Evolutionary conservation across 1,140 invertebrate genomes (phyloP), one percentile per base, ranked within the genome.

Genomic region (Pygmarrhopalites habei): DNA sequence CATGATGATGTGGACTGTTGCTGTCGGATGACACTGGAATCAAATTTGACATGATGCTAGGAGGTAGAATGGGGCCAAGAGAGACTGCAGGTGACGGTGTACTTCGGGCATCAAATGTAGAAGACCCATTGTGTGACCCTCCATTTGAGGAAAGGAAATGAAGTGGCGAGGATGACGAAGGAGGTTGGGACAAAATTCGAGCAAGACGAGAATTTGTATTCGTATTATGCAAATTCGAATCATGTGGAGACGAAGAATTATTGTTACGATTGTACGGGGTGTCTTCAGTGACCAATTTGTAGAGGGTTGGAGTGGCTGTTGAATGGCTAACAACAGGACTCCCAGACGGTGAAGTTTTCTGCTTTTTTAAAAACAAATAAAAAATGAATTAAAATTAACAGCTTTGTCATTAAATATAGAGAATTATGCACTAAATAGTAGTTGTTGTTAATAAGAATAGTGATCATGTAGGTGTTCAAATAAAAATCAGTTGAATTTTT

Each of bases 141-240:
- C 52, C 52, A 49, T 53, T 64, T 29, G 62, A 59, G 44, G 57
- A 43, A 10, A 46, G 30, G 17, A 25, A 14, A 29, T 44, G 47
- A 29, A 64, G 29, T 4, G 59, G 62, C 26, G 58, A 63, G 39
- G 62, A 63, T 71, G 73, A 32, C 67, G 69, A 12, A 15, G 71
- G 70, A 30, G 78, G 79, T 69, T 78, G 78, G 15, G 76, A 77
- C 28, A 80, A 65, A 30, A 80, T 79, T 55, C 77, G 73, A 7
- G 79, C 79, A 46, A 81, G 72, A 41, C 77, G 72, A 52, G 61
- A 64, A 21, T 57, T 60, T 23, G 49, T 56, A 32, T 25, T 65
- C 7, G 26, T 44, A n/a, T 12, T 41, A n/a, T 12, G 39, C 12
- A 41, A n/a, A 12, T 12, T 12, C 5, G 5, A 5, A 51, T 21